Percentiles rank a stretch among this genome's conserved stretches.
phyloP scores from a whole-genome alignment of 2,113 vertebrate genomes.

The Syngnathus scovelli region DNA sequence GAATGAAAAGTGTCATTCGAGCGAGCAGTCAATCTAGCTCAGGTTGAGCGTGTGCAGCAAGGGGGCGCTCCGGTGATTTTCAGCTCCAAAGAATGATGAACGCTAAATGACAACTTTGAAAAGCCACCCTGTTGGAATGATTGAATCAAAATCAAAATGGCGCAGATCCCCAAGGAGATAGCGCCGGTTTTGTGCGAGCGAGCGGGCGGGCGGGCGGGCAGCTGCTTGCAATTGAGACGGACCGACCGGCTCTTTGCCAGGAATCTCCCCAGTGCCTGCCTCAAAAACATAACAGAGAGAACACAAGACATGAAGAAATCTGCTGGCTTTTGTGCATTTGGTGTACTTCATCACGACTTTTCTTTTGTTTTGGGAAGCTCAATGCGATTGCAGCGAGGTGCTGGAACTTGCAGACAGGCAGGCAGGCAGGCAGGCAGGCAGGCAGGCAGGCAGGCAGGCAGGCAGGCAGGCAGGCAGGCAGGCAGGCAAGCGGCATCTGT shows the following conservation, averaged over 20 bases:
- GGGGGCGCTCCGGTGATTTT: no score
- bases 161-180: slow-evolving; percentile 43
- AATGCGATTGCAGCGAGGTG: no score
- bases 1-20: no score
- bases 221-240: slow-evolving; percentile 53
- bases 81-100: slow-evolving; percentile 5
- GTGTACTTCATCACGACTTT: background rate
- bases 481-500: no score
- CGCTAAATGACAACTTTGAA: slow-evolving; percentile 43
- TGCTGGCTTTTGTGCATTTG: slow-evolving; percentile 2
- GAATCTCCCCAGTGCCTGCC: slow-evolving; percentile 36
- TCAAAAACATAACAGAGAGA: slow-evolving; percentile 36
- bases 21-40: no score
- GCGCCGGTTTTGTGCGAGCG: slow-evolving; percentile 17
- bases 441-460: no score
- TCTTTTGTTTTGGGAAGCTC: no score
- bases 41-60: no score
- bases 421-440: no score
- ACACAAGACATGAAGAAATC: slow-evolving; percentile 22
- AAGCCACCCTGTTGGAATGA: slow-evolving; percentile 45
- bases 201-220: slow-evolving; percentile 15
- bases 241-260: slow-evolving; percentile 21
- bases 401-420: no score
- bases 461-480: no score
- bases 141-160: slow-evolving; percentile 47